These are phyloP conservation scores for Rhagologus leucostigma DNA, from an alignment of 2,113 vertebrate species.

Conservation along the genomic window DNA sequence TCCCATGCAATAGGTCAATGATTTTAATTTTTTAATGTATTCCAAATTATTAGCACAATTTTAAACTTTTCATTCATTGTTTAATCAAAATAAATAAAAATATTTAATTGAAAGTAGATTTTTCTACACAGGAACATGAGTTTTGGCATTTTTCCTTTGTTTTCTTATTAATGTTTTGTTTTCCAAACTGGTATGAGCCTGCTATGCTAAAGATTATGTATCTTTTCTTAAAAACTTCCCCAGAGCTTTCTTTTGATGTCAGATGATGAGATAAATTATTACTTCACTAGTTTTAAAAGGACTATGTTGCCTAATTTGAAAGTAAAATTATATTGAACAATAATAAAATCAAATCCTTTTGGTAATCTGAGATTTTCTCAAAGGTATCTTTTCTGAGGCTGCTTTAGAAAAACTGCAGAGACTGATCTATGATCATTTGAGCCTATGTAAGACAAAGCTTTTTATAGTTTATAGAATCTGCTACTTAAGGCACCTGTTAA, in stretches of 20 bases:
- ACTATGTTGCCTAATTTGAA: slow-evolving; percentile 11
- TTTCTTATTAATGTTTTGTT: not conserved
- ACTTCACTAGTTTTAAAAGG: not conserved
- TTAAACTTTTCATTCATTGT: not conserved
- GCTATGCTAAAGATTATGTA: not conserved
- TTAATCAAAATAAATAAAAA: not conserved
- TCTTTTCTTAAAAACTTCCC: not conserved
- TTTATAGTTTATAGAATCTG: not conserved
- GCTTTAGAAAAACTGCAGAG: not conserved
- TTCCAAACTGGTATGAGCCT: not conserved
- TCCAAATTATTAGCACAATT: not conserved
- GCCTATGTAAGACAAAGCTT: not conserved
- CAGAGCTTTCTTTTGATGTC: slow-evolving; percentile 6
- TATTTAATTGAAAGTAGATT: not conserved
- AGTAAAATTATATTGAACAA: slow-evolving; percentile 15
- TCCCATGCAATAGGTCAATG: not conserved
- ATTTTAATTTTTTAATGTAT: not conserved
- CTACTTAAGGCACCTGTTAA: not conserved
- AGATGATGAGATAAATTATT: slow-evolving; percentile 22
- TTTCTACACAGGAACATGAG: not conserved
- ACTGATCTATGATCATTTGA: not conserved
- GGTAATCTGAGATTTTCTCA: slow-evolving; percentile 8
- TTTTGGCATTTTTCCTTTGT: not conserved
- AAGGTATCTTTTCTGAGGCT: not conserved
- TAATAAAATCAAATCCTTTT: slow-evolving; percentile 23